These are phyloP conservation scores for Adineta ricciae DNA, from an alignment of 2,888 invertebrate genomes.

Conservation along the genomic window DNA sequence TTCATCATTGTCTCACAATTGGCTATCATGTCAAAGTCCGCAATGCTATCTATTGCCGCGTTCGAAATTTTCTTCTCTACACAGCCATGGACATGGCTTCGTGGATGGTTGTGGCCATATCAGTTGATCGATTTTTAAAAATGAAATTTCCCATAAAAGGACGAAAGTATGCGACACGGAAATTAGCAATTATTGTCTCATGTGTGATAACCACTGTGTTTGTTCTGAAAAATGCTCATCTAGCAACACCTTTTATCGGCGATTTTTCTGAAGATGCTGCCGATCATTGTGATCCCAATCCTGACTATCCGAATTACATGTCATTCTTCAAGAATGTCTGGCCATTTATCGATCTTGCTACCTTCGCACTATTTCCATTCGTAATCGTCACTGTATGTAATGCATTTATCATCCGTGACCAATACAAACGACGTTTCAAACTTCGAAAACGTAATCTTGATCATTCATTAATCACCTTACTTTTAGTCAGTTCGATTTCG, in stretches of 20 bases:
- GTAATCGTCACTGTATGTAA: not conserved
- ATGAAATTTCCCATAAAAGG: not conserved
- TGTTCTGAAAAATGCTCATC: not conserved
- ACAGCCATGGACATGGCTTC: not conserved
- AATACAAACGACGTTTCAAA: not conserved
- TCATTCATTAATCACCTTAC: not conserved
- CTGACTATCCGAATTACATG: not conserved
- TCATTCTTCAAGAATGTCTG: not conserved
- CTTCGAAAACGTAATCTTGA: not conserved
- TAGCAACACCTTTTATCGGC: not conserved
- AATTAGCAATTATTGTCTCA: not conserved
- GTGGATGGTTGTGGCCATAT: constrained; percentile 1
- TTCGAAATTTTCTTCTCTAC: not conserved
- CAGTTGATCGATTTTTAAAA: not conserved
- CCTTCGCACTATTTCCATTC: not conserved
- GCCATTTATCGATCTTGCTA: constrained; percentile 2
- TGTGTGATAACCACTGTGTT: not conserved
- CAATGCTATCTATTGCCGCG: not conserved
- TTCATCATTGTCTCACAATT: not conserved
- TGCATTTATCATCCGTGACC: not conserved
- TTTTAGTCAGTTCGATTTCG: not conserved
- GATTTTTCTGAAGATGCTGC: not conserved
- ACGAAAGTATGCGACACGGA: not conserved
- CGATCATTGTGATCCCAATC: constrained; percentile 9
- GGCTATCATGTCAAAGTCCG: not conserved